Percentiles rank a stretch among this genome's conserved stretches.
These are phyloP conservation scores for Zaprionus nigranus DNA, from an alignment of 1,140 invertebrate species.

Conservation along the genomic window DNA sequence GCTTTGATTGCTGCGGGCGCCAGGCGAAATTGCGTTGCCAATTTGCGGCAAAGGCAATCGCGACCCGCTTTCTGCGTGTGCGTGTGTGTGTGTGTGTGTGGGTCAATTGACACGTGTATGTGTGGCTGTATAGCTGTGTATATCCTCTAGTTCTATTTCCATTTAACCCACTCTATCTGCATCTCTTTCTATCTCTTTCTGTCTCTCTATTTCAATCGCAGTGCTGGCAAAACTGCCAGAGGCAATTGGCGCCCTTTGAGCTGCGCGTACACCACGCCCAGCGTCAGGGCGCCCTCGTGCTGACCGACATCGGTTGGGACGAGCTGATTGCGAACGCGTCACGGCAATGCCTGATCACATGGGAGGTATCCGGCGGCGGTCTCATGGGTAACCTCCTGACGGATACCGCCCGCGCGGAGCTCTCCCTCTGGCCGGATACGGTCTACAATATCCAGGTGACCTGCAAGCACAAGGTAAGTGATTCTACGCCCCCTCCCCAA, in stretches of 20 bases:
- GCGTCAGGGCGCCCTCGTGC: slow-evolving; percentile 86
- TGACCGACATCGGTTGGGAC: slow-evolving; percentile 91
- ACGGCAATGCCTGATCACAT: slow-evolving; percentile 90
- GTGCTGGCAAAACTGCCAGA: slow-evolving; percentile 76
- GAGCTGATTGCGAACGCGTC: slow-evolving; percentile 86
- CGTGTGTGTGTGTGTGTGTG: neutral
- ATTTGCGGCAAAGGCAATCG: slow-evolving; percentile 35
- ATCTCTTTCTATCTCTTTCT: slow-evolving; percentile 1
- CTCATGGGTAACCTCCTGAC: slow-evolving; percentile 93
- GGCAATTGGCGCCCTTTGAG: slow-evolving; percentile 61
- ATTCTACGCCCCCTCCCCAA: neutral
- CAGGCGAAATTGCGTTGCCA: slow-evolving; percentile 49
- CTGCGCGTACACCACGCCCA: slow-evolving; percentile 66
- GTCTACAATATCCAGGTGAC: slow-evolving; percentile 91
- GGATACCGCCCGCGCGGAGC: slow-evolving; percentile 90
- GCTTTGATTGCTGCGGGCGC: slow-evolving; percentile 38
- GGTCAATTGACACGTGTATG: neutral
- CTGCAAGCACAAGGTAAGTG: slow-evolving; percentile 83
- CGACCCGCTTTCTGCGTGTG: neutral
- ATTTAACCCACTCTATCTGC: slow-evolving; percentile 1
- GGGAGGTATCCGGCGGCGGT: slow-evolving; percentile 92
- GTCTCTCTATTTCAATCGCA: slow-evolving; percentile 36
- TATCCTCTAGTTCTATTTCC: neutral
- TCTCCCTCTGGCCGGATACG: slow-evolving; percentile 92
- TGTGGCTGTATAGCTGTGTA: neutral